Evolutionary conservation across 2,888 invertebrate genomes (phyloP), one percentile per base, ranked within the genome.

Genomic region (Thymelicus acteon): DNA sequence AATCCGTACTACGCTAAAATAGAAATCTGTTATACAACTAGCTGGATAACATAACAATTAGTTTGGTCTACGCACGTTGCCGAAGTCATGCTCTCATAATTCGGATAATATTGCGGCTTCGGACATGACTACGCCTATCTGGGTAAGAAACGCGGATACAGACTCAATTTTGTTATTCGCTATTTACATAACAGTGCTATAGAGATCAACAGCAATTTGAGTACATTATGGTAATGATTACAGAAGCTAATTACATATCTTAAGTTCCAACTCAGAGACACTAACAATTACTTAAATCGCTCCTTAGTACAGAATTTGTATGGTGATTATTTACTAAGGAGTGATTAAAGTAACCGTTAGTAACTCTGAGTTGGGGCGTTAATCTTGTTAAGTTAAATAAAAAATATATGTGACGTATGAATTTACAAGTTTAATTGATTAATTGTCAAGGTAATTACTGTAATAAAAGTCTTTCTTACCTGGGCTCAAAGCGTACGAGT

Each of bases 11-110:
- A 12, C 57, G 31, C 48, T 62, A 57, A 69, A 73, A 62, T 74
- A 75, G 75, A 78, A 78, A 79, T 77, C 75, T 37, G 62, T 76
- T 75, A 76, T 71, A 74, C 72, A 74, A 78, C 67, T 15, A 48
- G 57, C 70, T 47, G 62, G 31, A 52, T 66, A 54, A 72, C 70
- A 67, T 7, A 65, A 44, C 40, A 62, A 65, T 58, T 72, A 19
- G 67, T 62, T 62, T 39, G 68, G 72, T 74, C 40, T 60, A 68
- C 72, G 73, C 75, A 73, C 72, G 72, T 74, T 72, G 68, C 58
- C 72, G 44, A 72, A 75, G 78, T 78, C 79, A 79, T 77, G 79
- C 79, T 79, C 78, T 79, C 78, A 75, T 80, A 77, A 77, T 72
- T 73, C 66, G 66, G 75, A 72, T 76, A 78, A 79, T 74, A 37